Evolutionary conservation across 2,113 vertebrate genomes (phyloP), one percentile per base, ranked within the genome.

Genomic region (Periophthalmodon schlosseri): DNA sequence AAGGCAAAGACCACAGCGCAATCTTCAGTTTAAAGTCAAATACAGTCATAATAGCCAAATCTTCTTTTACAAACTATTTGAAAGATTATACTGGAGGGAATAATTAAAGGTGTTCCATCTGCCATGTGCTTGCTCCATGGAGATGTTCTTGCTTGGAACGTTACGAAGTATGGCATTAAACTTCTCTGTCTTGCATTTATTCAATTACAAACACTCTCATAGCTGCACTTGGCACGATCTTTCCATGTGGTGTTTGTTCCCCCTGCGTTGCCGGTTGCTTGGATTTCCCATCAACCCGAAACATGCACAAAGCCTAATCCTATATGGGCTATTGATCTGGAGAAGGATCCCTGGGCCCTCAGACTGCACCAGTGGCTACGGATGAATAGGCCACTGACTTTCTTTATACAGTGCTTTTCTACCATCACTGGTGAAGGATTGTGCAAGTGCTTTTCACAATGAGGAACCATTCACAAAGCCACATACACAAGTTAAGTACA

Each of bases 221-320:
- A 9, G 7, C 20, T 21, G 52, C 20, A 56, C 18, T n/a, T n/a
- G 50, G 20, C 50, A 56, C 7, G 20, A n/a, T 56, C 20, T 9
- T n/a, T n/a, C 20, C 8, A 1, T n/a, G 52, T 56, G 20, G 7
- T n/a, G n/a, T n/a, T 56, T 56, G 52, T 56, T 21, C 52, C n/a
- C 52, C 20, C 18, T 21, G 52, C 10, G 52, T 56, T 18, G 15
- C 28, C 28, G 13, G 58, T 7, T 61, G 61, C 33, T 18, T 58
- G 13, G 21, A 12, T 24, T 60, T 28, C 2, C 23, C 21, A 60
- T 60, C 57, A 60, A 28, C n/a, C n/a, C 21, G 11, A 23, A 57
- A 57, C 57, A 56, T 56, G 52, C 52, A 56, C 52, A 56, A 56
- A 21, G 52, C 52, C 52, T 60, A 24, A 60, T 60, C 57, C 57